Percentiles rank a stretch among this genome's conserved stretches.
phyloP scores from a whole-genome alignment of 53 echinoderm and acorn worm species.

The Holothuria scabra region DNA sequence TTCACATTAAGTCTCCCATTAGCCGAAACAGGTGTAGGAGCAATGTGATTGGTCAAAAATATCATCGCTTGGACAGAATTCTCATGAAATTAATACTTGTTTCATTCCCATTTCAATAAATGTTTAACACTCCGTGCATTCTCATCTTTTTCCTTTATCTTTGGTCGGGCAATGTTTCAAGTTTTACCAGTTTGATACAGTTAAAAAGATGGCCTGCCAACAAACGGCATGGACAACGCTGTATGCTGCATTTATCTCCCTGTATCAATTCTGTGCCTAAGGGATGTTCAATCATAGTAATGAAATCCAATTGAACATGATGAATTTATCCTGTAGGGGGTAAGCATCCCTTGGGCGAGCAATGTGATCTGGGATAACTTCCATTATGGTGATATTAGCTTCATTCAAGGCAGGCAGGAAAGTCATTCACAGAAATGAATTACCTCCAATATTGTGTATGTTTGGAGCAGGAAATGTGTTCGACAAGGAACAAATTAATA shows the following conservation, averaged over 20 bases:
- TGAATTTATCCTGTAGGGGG: constrained; percentile 35
- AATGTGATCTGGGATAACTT: constrained; percentile 34
- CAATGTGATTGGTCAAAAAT: background rate
- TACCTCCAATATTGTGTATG: constrained; percentile 26
- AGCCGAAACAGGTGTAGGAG: too few relatives aligned
- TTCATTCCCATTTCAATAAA: constrained; percentile 35
- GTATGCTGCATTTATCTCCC: too few relatives aligned
- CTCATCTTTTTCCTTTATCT: too few relatives aligned
- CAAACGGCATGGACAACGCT: too few relatives aligned
- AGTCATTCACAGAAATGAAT: constrained; percentile 33
- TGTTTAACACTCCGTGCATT: background rate
- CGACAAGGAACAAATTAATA: constrained; percentile 4
- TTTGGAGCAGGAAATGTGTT: constrained; percentile 33
- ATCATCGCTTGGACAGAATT: constrained; percentile 1
- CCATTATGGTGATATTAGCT: constrained; percentile 38
- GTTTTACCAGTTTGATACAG: too few relatives aligned
- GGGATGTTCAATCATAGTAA: constrained; percentile 34
- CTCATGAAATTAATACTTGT: constrained; percentile 23
- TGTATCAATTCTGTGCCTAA: background rate
- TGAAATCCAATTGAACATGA: constrained; percentile 39
- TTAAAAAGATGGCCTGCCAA: too few relatives aligned
- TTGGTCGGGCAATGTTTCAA: too few relatives aligned
- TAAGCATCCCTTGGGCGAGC: constrained; percentile 2
- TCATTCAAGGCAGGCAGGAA: background rate
- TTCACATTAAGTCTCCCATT: too few relatives aligned